Evolutionary conservation across 1,140 invertebrate species (phyloP), one percentile per base, ranked within the genome.

Genomic region (Diachasmimorpha longicaudata): DNA sequence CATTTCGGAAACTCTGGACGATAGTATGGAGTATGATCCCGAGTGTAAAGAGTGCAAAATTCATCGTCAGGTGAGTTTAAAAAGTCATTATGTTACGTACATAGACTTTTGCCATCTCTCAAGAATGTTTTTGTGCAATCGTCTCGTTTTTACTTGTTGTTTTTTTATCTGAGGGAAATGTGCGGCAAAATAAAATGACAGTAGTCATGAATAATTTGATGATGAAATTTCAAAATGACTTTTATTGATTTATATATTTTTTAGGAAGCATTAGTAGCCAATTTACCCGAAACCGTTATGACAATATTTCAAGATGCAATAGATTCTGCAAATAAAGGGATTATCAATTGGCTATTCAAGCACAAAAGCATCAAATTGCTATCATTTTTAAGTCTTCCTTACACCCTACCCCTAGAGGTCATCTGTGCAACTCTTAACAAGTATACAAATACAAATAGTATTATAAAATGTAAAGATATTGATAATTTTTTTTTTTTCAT

Each of bases 221-320:
- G n/a, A n/a, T n/a, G n/a, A n/a, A n/a, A n/a, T n/a, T n/a, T n/a
- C n/a, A n/a, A n/a, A n/a, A n/a, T n/a, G n/a, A n/a, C n/a, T n/a
- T n/a, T 75, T 25, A 69, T 66, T 58, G 1, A 42, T 42, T 69
- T 36, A 21, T 77, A 66, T 71, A 77, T 44, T 68, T 86, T 86
- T 3, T 84, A 97, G 95, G 94, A 96, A 89, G 95, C 95, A 52
- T 88, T 96, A 74, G 92, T 95, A n/a, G 95, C 95, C 75, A 93
- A 95, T 86, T 91, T 97, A 77, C 95, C 95, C 0, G 95, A 96
- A 81, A 95, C 94, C 0, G 93, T 97, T 25, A 91, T 95, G 85
- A 93, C 92, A 78, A 93, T 96, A 82, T 95, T 98, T 84, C 95
- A 98, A 91, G 95, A 96, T 83, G 96, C 96, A 0, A 97, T 97